These are phyloP conservation scores for Saccopteryx leptura DNA, from an alignment of 2,113 vertebrate genomes.

Conservation along the genomic window DNA sequence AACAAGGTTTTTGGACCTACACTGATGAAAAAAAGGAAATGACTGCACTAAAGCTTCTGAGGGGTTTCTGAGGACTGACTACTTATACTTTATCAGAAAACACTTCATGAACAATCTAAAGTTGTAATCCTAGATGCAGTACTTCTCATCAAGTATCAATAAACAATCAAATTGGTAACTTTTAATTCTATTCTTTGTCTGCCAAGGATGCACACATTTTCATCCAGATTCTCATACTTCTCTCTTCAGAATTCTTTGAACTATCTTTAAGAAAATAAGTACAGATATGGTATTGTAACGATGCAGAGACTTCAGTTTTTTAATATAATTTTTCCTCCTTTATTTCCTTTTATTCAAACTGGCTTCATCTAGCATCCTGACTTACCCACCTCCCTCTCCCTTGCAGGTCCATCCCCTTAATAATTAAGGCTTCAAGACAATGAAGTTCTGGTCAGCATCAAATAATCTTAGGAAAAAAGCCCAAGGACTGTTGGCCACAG, in stretches of 20 bases:
- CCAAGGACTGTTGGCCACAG: not conserved
- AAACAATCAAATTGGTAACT: not conserved
- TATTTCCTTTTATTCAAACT: not conserved
- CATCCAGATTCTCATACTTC: not conserved
- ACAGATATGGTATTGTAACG: not conserved
- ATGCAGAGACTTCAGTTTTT: not conserved
- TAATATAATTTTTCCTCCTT: not conserved
- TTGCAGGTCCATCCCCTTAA: not conserved
- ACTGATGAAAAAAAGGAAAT: not conserved
- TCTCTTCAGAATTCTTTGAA: not conserved
- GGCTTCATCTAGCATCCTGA: not conserved
- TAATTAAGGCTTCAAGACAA: not conserved
- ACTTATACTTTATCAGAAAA: conserved; percentile 40
- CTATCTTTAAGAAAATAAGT: conserved; percentile 35
- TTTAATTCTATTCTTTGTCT: conserved; percentile 41
- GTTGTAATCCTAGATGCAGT: not conserved
- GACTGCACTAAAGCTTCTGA: not conserved
- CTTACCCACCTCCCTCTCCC: not conserved
- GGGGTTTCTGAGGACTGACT: not conserved
- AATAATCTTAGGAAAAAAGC: not conserved
- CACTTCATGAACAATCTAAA: conserved; percentile 21
- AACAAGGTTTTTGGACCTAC: not conserved
- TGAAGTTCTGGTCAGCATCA: not conserved
- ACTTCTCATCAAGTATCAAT: not conserved
- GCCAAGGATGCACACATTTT: conserved; percentile 32